Percentiles rank a stretch among this genome's conserved stretches.
These are phyloP conservation scores for Trematomus bernacchii DNA, from an alignment of 2,797 vertebrate genomes.

Conservation along the genomic window DNA sequence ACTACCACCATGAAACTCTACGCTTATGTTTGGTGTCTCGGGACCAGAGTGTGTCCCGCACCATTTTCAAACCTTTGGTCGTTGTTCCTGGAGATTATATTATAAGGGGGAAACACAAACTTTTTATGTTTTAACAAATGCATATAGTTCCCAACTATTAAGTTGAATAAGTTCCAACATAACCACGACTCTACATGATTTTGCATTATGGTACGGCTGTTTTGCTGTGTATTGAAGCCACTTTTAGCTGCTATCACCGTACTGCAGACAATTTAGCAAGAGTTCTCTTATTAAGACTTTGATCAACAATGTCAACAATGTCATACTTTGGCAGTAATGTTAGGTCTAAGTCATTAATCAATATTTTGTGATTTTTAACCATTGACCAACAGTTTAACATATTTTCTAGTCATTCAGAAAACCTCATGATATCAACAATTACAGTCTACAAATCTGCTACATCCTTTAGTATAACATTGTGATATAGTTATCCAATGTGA, in stretches of 20 bases:
- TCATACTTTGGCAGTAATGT: slow-evolving; percentile 1
- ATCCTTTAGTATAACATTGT: neutral
- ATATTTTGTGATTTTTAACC: slow-evolving; percentile 15
- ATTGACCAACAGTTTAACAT: neutral
- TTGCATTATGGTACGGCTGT: neutral
- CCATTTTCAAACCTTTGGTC: slow-evolving; percentile 6
- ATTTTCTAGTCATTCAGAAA: neutral
- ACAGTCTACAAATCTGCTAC: neutral
- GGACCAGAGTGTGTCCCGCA: neutral
- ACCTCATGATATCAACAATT: neutral
- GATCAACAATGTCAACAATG: neutral
- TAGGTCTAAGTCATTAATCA: neutral
- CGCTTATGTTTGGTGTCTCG: neutral
- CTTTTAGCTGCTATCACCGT: neutral
- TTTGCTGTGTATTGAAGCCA: neutral
- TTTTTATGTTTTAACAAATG: neutral
- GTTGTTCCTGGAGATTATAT: neutral
- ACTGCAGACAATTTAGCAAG: neutral
- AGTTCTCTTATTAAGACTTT: neutral
- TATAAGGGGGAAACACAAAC: neutral
- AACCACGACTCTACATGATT: neutral
- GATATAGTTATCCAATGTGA: neutral
- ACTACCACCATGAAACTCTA: neutral
- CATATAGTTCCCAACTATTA: neutral
- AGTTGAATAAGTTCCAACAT: neutral